A percentile compares a stretch with the other conserved stretches of the same genome.
phyloP scores from a whole-genome alignment of 1,140 invertebrate genomes.

The Melanaphis sacchari region DNA sequence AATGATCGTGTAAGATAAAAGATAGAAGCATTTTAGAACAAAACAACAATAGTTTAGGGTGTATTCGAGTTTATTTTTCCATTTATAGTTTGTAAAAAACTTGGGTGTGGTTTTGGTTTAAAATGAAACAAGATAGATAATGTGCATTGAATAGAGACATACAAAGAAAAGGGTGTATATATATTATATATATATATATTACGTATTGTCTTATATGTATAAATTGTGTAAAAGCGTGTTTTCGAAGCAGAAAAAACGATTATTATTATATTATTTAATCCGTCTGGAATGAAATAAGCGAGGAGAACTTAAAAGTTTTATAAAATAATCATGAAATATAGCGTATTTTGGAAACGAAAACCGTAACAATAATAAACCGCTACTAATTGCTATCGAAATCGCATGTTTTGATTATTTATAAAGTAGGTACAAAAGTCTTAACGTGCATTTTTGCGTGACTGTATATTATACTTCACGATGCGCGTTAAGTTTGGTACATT shows the following conservation, averaged over 20 bases:
- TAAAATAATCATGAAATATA: too few relatives aligned
- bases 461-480: background rate
- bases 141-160: background rate
- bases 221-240: background rate
- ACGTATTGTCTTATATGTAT: background rate
- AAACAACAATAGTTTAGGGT: background rate
- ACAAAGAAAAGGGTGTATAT: background rate
- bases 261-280: background rate
- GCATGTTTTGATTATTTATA: background rate
- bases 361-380: background rate
- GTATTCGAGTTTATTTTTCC: background rate
- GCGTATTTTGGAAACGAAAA: too few relatives aligned
- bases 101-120: background rate
- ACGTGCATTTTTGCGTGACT: too few relatives aligned
- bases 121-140: background rate
- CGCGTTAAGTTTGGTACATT: background rate
- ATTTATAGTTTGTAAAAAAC: background rate
- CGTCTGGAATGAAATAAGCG: background rate
- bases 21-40: background rate
- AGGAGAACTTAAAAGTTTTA: background rate
- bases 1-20: background rate
- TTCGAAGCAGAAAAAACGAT: background rate
- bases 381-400: background rate
- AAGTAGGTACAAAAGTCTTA: background rate
- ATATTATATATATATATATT: background rate